These are phyloP conservation scores for Valencia hispanica DNA, from an alignment of 2,797 vertebrate species.

Conservation along the genomic window DNA sequence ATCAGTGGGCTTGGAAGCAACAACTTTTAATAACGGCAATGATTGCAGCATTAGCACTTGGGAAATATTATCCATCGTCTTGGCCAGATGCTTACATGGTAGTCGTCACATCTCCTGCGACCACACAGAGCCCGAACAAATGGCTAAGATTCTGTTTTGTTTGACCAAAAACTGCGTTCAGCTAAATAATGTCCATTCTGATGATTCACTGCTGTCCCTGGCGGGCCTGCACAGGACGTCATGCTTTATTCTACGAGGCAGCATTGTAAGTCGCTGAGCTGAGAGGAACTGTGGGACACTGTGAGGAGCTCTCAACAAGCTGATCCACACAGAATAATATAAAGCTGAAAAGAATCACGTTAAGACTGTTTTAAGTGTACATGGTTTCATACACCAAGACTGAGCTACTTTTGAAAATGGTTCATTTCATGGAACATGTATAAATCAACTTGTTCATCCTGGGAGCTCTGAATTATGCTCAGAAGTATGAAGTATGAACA, in stretches of 20 bases:
- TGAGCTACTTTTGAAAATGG: background rate
- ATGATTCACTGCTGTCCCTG: slow-evolving; percentile 43
- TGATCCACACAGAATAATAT: slow-evolving; percentile 35
- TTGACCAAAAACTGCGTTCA: slow-evolving; percentile 20
- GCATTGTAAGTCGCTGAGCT: slow-evolving; percentile 21
- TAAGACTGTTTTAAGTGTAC: too few species aligned
- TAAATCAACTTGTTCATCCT: background rate
- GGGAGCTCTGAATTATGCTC: background rate
- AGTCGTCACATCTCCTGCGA: slow-evolving; percentile 13
- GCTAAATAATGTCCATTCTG: slow-evolving; percentile 27
- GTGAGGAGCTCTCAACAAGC: slow-evolving; percentile 34
- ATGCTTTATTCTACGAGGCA: slow-evolving; percentile 49
- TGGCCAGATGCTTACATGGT: slow-evolving; percentile 11
- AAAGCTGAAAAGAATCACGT: background rate
- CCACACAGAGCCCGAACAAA: slow-evolving; percentile 33
- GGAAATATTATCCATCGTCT: slow-evolving; percentile 32
- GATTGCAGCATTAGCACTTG: background rate
- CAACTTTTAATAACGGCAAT: slow-evolving; percentile 13
- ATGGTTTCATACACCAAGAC: background rate
- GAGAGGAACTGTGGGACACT: slow-evolving; percentile 26
- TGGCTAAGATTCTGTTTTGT: slow-evolving; percentile 18
- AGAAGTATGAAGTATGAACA: background rate
- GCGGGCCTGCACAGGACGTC: slow-evolving; percentile 18
- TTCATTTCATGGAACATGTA: background rate
- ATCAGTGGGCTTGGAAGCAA: background rate